Base-by-base conservation (phyloP, 2,113 vertebrate species). In the Anoura caudifer region DNA sequence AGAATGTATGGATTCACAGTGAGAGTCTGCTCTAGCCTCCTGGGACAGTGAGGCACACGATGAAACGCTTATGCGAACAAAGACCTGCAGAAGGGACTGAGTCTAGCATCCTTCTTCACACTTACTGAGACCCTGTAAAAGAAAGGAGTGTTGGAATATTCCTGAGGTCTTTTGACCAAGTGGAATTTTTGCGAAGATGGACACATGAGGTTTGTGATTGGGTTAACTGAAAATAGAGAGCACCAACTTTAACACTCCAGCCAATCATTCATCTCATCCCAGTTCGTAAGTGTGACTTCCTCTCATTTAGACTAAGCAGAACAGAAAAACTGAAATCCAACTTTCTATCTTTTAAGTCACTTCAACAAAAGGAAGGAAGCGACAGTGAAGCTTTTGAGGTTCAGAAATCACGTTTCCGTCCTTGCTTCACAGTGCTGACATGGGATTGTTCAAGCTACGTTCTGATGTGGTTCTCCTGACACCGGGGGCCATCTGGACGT, bases 361-460 rank as follows among this genome's bases (percentile, higher is more conserved):
- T 94, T 91, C 59, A 72, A 89, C 26, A 82, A 93, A 69, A 19
- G 67, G 38, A 84, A 88, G 65, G 61, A 92, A 82, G 33, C 76
- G 22, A 73, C 36, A 63, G 1, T 73, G 63, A 75, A 47, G 47
- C n/a, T 84, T 65, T 47, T 43, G n/a, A 61, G 45, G 54, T 59
- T 96, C 54, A 63, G 45, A 93, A 87, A 77, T 88, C 22, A 77
- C 5, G 43, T 52, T 67, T 87, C 61, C 84, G 26, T 56, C 19
- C n/a, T 70, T 83, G 33, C 7, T 77, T 84, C 47, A 61, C 5
- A 26, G 17, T 65, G 56, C 9, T 69, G 50, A 33, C 15, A 45
- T 1, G 45, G 26, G 50, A n/a, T 63, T 12, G 26, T 28, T 28
- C 43, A 33, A 50, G 52, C 47, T 88, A 6, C 10, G 17, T 6